Evolutionary conservation across 2,113 vertebrate genomes (phyloP).

Genomic region (Romanogobio albipinnatus): DNA sequence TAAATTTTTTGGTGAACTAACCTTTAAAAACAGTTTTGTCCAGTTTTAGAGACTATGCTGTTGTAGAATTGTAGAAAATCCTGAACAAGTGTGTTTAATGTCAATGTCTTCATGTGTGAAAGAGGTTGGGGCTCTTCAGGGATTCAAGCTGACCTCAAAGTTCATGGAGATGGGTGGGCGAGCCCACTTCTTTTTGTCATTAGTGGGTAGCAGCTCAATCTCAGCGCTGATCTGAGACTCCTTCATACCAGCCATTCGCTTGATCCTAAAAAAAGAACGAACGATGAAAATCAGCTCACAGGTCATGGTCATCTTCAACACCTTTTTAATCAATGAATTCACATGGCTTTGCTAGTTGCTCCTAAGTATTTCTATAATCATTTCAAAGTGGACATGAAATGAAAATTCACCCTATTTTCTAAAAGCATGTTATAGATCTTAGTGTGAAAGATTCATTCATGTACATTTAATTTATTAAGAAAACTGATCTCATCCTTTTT

Average conservation of each 20-base stretch:
- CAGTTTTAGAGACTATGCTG: background rate
- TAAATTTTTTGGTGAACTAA: too few species aligned
- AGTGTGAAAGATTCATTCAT: too few species aligned
- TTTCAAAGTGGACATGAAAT: too few species aligned
- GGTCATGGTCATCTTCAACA: too few species aligned
- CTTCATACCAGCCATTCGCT: conserved; percentile 99
- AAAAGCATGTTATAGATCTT: too few species aligned
- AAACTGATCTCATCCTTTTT: too few species aligned
- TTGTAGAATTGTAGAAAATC: background rate
- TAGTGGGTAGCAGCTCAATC: conserved; percentile 97
- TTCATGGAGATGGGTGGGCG: conserved; percentile 99
- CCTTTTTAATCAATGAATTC: too few species aligned
- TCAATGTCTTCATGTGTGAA: background rate
- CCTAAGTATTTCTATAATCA: too few species aligned
- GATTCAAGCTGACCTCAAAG: conserved; percentile 87
- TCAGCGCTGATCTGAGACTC: conserved; percentile 99
- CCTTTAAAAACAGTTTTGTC: too few species aligned
- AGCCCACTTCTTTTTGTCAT: conserved; percentile 99
- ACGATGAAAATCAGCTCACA: background rate
- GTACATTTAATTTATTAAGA: too few species aligned
- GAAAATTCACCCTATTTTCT: too few species aligned
- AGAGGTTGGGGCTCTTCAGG: conserved; percentile 39
- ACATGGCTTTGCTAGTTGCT: too few species aligned
- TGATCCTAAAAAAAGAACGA: conserved; percentile 82
- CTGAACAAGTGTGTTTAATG: background rate